These are phyloP conservation scores for Grantiella picta DNA, from an alignment of 2,113 vertebrate species.

Conservation along the genomic window DNA sequence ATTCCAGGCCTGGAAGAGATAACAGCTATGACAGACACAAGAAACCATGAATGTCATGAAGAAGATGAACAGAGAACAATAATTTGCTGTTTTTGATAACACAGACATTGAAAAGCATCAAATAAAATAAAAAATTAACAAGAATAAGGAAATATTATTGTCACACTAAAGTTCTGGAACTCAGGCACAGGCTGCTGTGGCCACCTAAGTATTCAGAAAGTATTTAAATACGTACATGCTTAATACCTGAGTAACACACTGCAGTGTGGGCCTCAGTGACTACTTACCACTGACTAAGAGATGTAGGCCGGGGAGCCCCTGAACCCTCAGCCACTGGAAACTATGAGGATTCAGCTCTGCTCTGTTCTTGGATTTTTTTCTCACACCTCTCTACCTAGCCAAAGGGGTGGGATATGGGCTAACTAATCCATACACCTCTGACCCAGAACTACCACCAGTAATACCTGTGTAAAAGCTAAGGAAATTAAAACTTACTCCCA, in stretches of 20 bases:
- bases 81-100: background rate
- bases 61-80: background rate
- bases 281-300: background rate
- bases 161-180: background rate
- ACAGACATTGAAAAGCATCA: background rate
- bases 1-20: background rate
- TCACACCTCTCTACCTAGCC: background rate
- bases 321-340: background rate
- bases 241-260: background rate
- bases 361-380: background rate
- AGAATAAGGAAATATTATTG: background rate
- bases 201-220: background rate
- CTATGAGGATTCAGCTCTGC: background rate
- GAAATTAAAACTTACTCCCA: background rate
- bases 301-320: background rate
- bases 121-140: background rate
- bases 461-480: background rate
- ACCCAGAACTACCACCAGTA: background rate
- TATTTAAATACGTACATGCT: background rate
- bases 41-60: background rate
- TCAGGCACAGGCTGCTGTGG: background rate
- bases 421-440: background rate
- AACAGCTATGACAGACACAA: background rate
- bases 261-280: background rate
- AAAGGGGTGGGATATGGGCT: background rate